Percentiles rank a stretch among this genome's conserved stretches.
These are phyloP conservation scores for Macrochelys suwanniensis DNA, from an alignment of 2,797 vertebrate genomes.

Conservation along the genomic window DNA sequence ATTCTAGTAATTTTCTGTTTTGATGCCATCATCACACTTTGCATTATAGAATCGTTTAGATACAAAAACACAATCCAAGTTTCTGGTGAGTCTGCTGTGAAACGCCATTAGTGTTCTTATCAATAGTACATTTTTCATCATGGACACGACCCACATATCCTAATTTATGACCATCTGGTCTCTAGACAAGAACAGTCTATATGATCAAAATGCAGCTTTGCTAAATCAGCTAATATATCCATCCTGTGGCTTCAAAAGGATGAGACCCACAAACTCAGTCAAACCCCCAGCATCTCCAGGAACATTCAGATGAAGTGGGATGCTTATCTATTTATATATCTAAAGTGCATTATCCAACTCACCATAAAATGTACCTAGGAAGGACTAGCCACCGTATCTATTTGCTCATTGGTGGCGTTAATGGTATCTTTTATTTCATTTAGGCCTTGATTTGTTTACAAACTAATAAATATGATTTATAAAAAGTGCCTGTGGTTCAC, in stretches of 20 bases:
- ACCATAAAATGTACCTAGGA: neutral
- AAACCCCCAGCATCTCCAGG: constrained; percentile 14
- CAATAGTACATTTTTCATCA: constrained; percentile 63
- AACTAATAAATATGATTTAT: constrained; percentile 89
- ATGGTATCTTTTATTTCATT: constrained; percentile 83
- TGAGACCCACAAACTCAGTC: neutral
- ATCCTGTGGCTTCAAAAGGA: constrained; percentile 20
- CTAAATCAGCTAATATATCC: constrained; percentile 32
- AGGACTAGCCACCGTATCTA: constrained; percentile 33
- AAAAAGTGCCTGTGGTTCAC: constrained; percentile 83
- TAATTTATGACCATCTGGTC: constrained; percentile 78
- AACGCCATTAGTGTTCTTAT: constrained; percentile 43
- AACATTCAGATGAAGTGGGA: neutral
- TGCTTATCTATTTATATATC: neutral
- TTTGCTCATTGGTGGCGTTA: constrained; percentile 62
- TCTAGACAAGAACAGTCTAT: constrained; percentile 53
- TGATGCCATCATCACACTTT: neutral
- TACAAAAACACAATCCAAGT: constrained; percentile 32
- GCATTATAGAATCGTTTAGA: constrained; percentile 1
- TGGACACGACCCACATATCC: constrained; percentile 60
- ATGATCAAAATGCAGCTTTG: constrained; percentile 50
- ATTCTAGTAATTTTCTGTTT: neutral
- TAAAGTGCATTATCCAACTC: neutral
- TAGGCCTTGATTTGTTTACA: constrained; percentile 87
- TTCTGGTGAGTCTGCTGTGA: constrained; percentile 52